These are phyloP conservation scores for Prionailurus bengalensis DNA, from an alignment of 2,113 vertebrate genomes.

Conservation along the genomic window DNA sequence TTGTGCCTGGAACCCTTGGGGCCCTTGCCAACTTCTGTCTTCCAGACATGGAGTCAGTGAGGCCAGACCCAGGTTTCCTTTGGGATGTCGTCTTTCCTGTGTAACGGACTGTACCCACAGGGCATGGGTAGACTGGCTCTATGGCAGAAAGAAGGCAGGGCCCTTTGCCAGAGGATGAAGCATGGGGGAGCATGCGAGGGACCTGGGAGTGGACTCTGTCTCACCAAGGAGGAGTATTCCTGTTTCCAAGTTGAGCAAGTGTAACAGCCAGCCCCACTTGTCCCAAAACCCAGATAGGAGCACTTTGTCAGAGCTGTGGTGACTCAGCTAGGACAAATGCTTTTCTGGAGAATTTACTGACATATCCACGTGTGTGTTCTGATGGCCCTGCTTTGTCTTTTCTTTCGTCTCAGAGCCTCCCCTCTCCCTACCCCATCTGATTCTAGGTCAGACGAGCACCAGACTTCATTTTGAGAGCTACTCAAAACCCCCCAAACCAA, in stretches of 20 bases:
- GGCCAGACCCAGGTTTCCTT: not conserved
- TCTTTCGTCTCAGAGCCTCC: not conserved
- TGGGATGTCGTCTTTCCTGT: not conserved
- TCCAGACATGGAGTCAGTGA: not conserved
- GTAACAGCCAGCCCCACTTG: slow-evolving; percentile 46
- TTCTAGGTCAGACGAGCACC: slow-evolving; percentile 59
- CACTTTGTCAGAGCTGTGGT: slow-evolving; percentile 17
- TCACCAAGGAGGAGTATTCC: not conserved
- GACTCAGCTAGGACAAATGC: slow-evolving; percentile 66
- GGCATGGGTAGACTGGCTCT: not conserved
- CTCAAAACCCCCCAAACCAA: not conserved
- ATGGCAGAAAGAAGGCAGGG: not conserved
- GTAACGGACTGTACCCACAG: not conserved
- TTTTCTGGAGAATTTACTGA: slow-evolving; percentile 67
- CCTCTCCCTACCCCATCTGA: not conserved
- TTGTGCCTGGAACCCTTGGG: not conserved
- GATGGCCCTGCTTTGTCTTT: not conserved
- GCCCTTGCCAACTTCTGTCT: not conserved
- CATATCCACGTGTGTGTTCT: not conserved
- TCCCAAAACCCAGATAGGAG: slow-evolving; percentile 54
- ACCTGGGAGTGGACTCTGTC: not conserved
- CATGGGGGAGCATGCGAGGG: not conserved
- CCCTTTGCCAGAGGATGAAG: not conserved
- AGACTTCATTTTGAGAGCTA: slow-evolving; percentile 18
- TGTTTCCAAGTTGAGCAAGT: slow-evolving; percentile 53